Base-by-base conservation (phyloP, 2,797 vertebrate genomes). In the Lacerta bilineata region DNA sequence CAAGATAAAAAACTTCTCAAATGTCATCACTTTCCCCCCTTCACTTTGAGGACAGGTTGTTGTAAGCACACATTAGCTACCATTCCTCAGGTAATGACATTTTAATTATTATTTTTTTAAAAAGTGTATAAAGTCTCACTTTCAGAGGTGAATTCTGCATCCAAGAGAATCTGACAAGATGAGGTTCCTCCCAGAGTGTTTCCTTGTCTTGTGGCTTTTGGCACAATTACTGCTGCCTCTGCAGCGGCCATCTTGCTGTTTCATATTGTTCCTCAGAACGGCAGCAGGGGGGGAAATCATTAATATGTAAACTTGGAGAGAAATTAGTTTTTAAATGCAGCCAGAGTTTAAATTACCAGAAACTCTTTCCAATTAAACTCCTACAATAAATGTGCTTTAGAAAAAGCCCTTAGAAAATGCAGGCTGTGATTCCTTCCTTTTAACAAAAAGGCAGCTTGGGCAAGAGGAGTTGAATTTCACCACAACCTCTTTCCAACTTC, bases 381-480 rank as follows among this genome's bases (percentile, higher is more conserved):
- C 95, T 92, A 95, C 94, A 94, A 89, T 90, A 94, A 95, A 95
- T 95, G 93, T 95, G 93, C 90, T 94, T 95, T 93, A 79, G 13
- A 55, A 55, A 55, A 55, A 55, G 50, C 13, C 50, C 33, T 89
- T 86, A 83, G 85, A 90, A 88, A 94, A 95, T 91, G 1, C 93
- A 94, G 94, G 95, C 94, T 95, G 95, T 91, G 92, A 85, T 94
- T 94, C 92, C 46, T 93, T 79, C n/a, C 33, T 85, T 80, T 72
- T 17, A 78, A 68, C 29, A 61, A 89, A 89, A 82, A 87, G 50
- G 91, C 88, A 79, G 74, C 23, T 87, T 85, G 79, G 33, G 15
- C 94, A 94, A 94, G 95, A 87, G 91, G 90, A 90, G 91, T 71
- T 94, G 95, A 96, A 97, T 93, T 90, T 94, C 95, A 95, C 92